Conservation (phyloP, 2,888 invertebrate genomes). For the Heliothis peltigera region DNA sequence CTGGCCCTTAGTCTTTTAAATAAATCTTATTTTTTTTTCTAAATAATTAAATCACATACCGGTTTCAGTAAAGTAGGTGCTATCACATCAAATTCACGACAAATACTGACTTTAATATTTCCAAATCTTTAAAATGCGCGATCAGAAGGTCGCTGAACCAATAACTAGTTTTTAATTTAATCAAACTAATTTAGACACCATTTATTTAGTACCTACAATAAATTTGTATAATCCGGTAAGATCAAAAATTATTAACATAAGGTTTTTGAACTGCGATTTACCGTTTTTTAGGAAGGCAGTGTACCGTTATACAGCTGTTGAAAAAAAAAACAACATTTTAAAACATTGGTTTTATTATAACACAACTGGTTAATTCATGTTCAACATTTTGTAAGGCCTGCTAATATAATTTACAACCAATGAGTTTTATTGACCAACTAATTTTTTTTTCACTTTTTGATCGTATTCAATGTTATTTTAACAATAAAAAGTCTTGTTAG, state of each 20-base stretch:
- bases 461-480: too few species aligned
- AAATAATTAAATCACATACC: conserved; percentile 30
- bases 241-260: conserved; percentile 11
- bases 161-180: conserved; percentile 49
- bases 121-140: conserved; percentile 21
- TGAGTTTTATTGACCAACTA: neutral
- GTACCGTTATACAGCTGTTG: conserved; percentile 25
- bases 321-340: neutral
- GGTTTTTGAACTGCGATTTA: conserved; percentile 47
- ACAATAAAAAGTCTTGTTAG: too few species aligned
- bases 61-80: conserved; percentile 20
- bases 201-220: conserved; percentile 24
- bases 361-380: neutral
- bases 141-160: conserved; percentile 40
- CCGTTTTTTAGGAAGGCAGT: conserved; percentile 16
- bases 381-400: neutral
- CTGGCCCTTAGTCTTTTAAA: too few species aligned
- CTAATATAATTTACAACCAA: neutral
- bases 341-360: neutral
- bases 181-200: conserved; percentile 29
- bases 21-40: too few species aligned
- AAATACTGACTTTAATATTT: conserved; percentile 38
- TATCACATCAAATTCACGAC: conserved; percentile 29
- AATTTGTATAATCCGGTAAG: conserved; percentile 4
- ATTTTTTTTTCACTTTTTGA: neutral